Evolutionary conservation across 1,140 invertebrate genomes (phyloP).

Genomic region (Idris sp.): DNA sequence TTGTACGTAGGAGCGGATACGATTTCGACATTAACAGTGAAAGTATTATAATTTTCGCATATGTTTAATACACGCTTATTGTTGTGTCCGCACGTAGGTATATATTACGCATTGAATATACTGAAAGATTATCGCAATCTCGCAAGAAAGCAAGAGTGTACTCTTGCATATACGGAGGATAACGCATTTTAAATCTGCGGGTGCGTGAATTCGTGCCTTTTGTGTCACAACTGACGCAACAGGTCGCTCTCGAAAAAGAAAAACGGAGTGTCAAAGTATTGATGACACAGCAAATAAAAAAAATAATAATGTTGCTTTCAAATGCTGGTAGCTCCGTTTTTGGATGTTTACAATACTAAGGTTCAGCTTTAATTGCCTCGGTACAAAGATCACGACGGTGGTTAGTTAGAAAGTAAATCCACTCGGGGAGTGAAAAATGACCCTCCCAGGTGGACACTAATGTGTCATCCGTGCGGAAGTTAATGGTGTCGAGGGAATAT

Average conservation of each 20-base stretch:
- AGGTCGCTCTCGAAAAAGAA: constrained; percentile 1
- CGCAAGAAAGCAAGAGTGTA: constrained; percentile 32
- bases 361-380: constrained; percentile 8
- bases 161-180: constrained; percentile 21
- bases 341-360: no score
- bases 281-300: no score
- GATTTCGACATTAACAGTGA: constrained; percentile 58
- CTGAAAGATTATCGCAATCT: constrained; percentile 56
- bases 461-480: constrained; percentile 39
- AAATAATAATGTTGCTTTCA: no score
- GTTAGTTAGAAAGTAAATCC: constrained; percentile 41
- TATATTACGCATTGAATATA: constrained; percentile 57
- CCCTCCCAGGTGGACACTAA: constrained; percentile 8
- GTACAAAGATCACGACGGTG: constrained; percentile 13
- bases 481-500: constrained; percentile 32
- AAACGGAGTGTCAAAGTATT: no score
- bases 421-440: constrained; percentile 20
- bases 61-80: constrained; percentile 58
- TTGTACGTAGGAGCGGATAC: constrained; percentile 46
- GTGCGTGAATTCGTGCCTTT: constrained; percentile 19
- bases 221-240: constrained; percentile 7
- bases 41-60: constrained; percentile 64
- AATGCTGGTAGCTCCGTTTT: no score
- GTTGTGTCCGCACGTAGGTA: constrained; percentile 58
- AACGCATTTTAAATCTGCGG: constrained; percentile 11